Conservation (phyloP, 2,113 vertebrate genomes). For the Peromyscus maniculatus region DNA sequence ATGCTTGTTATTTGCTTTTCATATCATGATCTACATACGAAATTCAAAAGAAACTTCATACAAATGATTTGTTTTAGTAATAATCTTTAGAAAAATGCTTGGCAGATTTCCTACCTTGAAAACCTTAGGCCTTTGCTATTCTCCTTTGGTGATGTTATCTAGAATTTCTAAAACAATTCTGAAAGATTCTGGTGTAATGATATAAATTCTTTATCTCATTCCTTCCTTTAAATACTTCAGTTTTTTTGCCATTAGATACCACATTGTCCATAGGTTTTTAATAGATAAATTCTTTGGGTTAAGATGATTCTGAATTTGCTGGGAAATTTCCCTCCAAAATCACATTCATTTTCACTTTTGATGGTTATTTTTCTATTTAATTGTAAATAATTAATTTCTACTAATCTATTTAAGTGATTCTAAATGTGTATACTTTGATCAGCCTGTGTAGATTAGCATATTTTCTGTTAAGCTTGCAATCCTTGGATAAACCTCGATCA, state of each 20-base stretch:
- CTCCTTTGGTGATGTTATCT: neutral
- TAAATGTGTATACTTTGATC: neutral
- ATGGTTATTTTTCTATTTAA: neutral
- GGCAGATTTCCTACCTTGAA: neutral
- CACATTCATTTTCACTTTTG: neutral
- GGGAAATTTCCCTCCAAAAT: neutral
- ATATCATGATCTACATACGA: neutral
- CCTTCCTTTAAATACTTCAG: neutral
- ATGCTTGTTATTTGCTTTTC: neutral
- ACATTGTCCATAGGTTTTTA: neutral
- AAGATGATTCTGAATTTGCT: neutral
- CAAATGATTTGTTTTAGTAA: neutral
- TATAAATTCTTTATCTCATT: neutral
- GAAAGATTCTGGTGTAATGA: constrained; percentile 77
- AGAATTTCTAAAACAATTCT: constrained; percentile 6
- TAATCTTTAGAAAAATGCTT: neutral
- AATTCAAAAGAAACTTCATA: neutral
- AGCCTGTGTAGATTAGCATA: neutral
- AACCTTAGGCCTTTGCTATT: neutral
- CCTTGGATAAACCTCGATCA: neutral
- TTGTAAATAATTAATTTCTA: neutral
- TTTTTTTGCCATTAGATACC: neutral
- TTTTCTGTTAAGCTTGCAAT: neutral
- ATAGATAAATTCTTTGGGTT: neutral
- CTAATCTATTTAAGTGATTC: neutral